Evolutionary conservation across 2,113 vertebrate genomes (phyloP).

Genomic region (Hassar affinis): DNA sequence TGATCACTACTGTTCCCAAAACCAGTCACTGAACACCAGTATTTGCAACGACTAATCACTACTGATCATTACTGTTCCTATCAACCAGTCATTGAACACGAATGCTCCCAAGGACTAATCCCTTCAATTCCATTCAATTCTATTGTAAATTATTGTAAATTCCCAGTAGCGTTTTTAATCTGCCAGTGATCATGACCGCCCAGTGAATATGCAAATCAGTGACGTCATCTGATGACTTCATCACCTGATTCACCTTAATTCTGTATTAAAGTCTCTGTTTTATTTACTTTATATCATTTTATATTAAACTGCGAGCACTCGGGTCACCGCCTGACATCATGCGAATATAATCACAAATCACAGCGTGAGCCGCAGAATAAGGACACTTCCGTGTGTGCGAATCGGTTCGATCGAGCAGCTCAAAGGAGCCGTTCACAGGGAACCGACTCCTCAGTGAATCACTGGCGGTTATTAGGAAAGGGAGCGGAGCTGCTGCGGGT

Average conservation of each 20-base stretch:
- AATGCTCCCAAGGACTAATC: neutral
- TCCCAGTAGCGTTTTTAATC: neutral
- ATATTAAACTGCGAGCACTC: neutral
- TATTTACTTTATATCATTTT: neutral
- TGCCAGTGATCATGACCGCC: neutral
- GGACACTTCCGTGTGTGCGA: neutral
- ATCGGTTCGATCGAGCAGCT: neutral
- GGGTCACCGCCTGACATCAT: neutral
- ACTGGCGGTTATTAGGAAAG: neutral
- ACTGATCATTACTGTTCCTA: neutral
- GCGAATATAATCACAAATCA: neutral
- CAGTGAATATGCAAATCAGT: neutral
- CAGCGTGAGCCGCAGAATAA: too few species aligned
- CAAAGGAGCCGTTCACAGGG: neutral
- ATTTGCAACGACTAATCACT: too few species aligned
- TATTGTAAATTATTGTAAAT: neutral
- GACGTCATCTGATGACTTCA: neutral
- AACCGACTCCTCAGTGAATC: slow-evolving; percentile 19
- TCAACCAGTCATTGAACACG: neutral
- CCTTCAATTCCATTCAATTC: neutral
- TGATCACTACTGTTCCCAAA: too few species aligned
- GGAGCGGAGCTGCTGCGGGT: slow-evolving; percentile 18
- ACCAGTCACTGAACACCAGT: too few species aligned
- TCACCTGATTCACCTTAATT: neutral
- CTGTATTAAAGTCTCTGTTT: neutral